These are phyloP conservation scores for Argyrosomus japonicus DNA, from an alignment of 2,113 vertebrate genomes.

Conservation along the genomic window DNA sequence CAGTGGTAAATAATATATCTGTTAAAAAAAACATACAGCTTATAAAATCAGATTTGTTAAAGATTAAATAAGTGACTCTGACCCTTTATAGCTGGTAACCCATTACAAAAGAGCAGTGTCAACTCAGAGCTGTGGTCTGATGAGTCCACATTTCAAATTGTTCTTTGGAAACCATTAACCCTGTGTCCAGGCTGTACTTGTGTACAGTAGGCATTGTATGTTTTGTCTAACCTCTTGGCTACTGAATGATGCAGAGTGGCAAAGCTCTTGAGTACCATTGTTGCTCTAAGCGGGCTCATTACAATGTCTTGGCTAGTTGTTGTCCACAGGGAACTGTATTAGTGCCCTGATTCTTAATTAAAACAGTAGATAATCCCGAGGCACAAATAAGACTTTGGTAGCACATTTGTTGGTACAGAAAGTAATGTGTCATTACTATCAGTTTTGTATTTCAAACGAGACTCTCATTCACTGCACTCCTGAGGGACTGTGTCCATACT, in stretches of 20 bases:
- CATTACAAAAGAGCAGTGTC: too few species aligned
- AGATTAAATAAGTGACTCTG: too few species aligned
- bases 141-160: too few species aligned
- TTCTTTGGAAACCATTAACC: too few species aligned
- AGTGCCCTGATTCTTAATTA: constrained; percentile 71
- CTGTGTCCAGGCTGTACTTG: too few species aligned
- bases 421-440: constrained; percentile 79
- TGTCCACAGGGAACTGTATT: constrained; percentile 37
- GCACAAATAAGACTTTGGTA: constrained; percentile 67
- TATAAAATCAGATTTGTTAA: not conserved
- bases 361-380: constrained; percentile 68
- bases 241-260: not conserved
- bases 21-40: not conserved
- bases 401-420: constrained; percentile 66
- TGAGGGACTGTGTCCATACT: constrained; percentile 47
- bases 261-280: not conserved
- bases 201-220: not conserved
- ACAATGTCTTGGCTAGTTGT: constrained; percentile 37
- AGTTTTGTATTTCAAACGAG: constrained; percentile 76
- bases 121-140: too few species aligned
- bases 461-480: constrained; percentile 54
- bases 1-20: too few species aligned
- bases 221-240: constrained; percentile 1
- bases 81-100: too few species aligned
- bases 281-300: constrained; percentile 26